These are phyloP conservation scores for Carlito syrichta DNA, from an alignment of 2,113 vertebrate species.

Conservation along the genomic window DNA sequence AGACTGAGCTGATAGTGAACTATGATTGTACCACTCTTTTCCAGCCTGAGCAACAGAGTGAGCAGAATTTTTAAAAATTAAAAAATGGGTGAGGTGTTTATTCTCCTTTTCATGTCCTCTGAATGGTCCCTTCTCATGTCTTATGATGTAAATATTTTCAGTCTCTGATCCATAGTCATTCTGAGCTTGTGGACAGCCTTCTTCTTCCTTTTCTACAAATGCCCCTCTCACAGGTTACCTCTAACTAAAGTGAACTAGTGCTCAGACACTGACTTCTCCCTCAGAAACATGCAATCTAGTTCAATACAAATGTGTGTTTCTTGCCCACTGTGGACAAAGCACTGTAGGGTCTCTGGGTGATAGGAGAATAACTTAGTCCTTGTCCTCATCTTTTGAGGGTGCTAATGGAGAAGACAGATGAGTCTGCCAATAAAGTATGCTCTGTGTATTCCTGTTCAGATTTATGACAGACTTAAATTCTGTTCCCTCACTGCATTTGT, in stretches of 20 bases:
- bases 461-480: neutral
- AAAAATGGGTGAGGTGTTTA: neutral
- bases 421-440: neutral
- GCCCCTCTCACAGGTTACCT: neutral
- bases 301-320: neutral
- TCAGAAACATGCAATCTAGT: neutral
- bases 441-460: neutral
- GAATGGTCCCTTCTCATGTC: neutral
- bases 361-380: accelerated
- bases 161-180: neutral
- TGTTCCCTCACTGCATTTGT: neutral
- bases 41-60: neutral
- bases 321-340: neutral
- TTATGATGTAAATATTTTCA: neutral
- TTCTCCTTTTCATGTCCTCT: neutral
- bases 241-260: neutral
- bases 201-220: neutral
- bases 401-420: neutral
- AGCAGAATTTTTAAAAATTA: neutral
- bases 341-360: neutral
- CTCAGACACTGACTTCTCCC: neutral
- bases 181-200: neutral
- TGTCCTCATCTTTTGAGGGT: neutral
- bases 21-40: neutral
- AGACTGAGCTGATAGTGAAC: neutral